phyloP scores from a whole-genome alignment of 2,888 invertebrate genomes.

The Petrophora chlorosata region DNA sequence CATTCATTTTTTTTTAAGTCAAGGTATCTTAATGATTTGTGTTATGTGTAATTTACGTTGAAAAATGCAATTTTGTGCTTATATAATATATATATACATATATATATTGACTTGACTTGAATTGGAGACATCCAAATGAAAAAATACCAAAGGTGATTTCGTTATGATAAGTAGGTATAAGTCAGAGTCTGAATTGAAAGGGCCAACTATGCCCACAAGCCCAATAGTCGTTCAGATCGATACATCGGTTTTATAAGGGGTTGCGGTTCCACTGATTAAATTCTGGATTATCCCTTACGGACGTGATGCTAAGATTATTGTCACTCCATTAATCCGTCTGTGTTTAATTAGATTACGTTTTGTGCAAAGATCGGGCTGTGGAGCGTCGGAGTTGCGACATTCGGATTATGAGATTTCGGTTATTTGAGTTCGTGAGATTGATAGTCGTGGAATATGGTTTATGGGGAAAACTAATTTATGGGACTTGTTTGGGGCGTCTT shows the following conservation, averaged over 20 bases:
- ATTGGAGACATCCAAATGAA: too few relatives aligned
- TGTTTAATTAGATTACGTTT: constrained; percentile 70
- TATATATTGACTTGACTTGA: too few relatives aligned
- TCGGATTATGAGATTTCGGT: constrained; percentile 34
- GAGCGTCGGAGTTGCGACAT: constrained; percentile 30
- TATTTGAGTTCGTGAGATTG: constrained; percentile 36
- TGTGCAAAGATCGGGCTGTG: constrained; percentile 29
- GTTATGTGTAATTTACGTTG: not conserved
- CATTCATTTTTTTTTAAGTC: too few relatives aligned
- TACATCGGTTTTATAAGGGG: constrained; percentile 51
- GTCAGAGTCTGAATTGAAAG: too few relatives aligned
- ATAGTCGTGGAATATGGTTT: constrained; percentile 25
- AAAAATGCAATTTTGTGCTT: too few relatives aligned
- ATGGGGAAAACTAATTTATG: constrained; percentile 9
- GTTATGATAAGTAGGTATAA: too few relatives aligned
- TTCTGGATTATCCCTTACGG: constrained; percentile 70
- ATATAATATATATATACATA: too few relatives aligned
- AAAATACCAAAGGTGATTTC: too few relatives aligned
- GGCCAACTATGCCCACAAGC: constrained; percentile 13
- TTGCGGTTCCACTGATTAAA: constrained; percentile 73
- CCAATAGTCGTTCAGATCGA: constrained; percentile 26
- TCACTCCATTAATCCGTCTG: constrained; percentile 77
- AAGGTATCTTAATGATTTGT: too few relatives aligned
- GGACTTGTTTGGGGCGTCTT: too few relatives aligned
- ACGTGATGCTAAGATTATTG: constrained; percentile 74